These are phyloP conservation scores for Myodes glareolus DNA, from an alignment of 2,113 vertebrate species.

Conservation along the genomic window DNA sequence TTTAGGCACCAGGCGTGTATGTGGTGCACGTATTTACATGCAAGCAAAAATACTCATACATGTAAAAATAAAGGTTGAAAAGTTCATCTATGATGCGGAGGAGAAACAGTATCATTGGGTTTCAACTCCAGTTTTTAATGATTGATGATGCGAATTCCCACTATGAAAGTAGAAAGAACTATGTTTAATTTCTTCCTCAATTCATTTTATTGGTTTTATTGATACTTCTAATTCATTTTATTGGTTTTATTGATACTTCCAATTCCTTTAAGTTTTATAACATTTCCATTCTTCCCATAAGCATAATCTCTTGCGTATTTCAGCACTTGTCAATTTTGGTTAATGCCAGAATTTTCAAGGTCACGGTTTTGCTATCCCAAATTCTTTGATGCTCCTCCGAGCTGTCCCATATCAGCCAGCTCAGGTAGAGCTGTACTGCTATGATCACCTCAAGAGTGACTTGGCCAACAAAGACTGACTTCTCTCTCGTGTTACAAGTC, in stretches of 20 bases:
- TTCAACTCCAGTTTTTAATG: neutral
- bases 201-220: neutral
- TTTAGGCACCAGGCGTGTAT: no score
- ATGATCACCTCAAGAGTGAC: neutral
- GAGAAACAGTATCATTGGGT: neutral
- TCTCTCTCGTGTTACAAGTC: neutral
- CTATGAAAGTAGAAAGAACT: neutral
- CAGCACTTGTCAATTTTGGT: neutral
- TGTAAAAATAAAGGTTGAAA: no score
- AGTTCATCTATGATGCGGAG: no score
- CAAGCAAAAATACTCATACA: no score
- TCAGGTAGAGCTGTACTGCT: neutral
- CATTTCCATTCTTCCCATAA: neutral
- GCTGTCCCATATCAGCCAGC: neutral
- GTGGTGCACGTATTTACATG: no score
- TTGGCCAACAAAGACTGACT: neutral
- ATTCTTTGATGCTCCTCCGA: neutral
- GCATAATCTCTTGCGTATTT: neutral
- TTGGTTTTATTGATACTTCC: neutral
- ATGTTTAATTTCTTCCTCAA: neutral
- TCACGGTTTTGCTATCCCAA: neutral
- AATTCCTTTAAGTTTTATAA: slow-evolving; percentile 10
- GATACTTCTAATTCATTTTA: neutral
- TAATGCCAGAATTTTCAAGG: neutral
- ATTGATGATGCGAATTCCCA: neutral